Percentiles rank a stretch among this genome's conserved stretches.
Evolutionary conservation across 2,113 vertebrate genomes (phyloP).

Genomic region (Mus spicilegus): DNA sequence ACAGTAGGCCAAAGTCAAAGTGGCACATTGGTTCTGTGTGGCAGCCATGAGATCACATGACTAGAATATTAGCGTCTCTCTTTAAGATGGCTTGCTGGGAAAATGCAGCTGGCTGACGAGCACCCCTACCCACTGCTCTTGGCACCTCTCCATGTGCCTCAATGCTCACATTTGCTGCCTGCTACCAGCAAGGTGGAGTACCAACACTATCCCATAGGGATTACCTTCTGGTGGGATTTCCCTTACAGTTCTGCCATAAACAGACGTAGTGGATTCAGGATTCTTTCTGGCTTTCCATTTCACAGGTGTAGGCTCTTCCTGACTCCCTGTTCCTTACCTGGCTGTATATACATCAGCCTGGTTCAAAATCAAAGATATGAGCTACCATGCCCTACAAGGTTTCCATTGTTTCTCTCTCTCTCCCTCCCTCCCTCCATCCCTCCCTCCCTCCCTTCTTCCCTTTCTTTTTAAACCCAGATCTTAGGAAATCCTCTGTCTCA

Average conservation of each 20-base stretch:
- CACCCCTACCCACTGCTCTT: background rate
- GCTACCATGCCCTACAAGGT: background rate
- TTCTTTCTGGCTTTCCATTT: background rate
- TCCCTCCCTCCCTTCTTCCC: background rate
- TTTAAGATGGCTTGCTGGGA: slow-evolving; percentile 4
- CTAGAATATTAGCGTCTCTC: background rate
- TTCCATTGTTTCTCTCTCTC: background rate
- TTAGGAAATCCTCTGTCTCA: background rate
- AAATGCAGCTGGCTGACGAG: background rate
- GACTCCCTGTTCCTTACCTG: background rate
- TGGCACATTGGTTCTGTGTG: background rate
- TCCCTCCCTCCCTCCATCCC: background rate
- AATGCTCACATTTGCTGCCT: background rate
- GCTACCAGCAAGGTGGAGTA: background rate
- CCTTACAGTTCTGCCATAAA: background rate
- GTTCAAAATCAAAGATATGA: background rate
- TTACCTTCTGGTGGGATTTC: background rate
- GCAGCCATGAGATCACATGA: background rate
- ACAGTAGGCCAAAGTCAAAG: background rate
- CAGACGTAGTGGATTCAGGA: background rate
- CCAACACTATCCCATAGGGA: fast-evolving
- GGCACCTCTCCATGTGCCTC: background rate
- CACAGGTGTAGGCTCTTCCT: background rate
- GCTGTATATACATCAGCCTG: background rate
- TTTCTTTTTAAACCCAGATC: background rate